Conservation (phyloP, 1,140 invertebrate genomes). For the Drosophila kepulauana region DNA sequence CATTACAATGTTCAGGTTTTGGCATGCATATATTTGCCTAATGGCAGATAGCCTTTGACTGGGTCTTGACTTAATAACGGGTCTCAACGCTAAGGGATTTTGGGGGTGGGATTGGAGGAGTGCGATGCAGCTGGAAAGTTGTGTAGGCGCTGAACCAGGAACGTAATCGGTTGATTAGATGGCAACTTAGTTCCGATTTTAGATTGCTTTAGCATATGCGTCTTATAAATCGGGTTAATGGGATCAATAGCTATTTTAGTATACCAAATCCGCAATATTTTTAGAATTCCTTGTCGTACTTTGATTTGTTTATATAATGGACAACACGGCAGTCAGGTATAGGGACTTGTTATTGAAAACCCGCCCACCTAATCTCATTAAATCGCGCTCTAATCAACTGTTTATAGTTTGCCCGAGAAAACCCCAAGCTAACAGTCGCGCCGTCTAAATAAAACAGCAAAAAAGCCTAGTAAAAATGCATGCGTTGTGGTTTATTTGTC, state of each 20-base stretch:
- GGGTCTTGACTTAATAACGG: conserved; percentile 17
- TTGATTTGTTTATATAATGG: conserved; percentile 36
- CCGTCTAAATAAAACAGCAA: conserved; percentile 22
- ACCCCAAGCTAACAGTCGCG: conserved; percentile 30
- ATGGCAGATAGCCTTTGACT: conserved; percentile 35
- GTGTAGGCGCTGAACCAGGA: conserved; percentile 2
- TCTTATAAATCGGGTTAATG: conserved; percentile 15
- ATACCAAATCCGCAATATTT: conserved; percentile 51
- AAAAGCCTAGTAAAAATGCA: conserved; percentile 26
- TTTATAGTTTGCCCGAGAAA: conserved; percentile 47
- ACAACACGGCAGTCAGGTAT: not conserved
- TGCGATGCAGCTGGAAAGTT: conserved; percentile 11
- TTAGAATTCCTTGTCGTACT: conserved; percentile 43
- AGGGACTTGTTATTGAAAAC: conserved; percentile 46
- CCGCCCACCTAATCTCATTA: conserved; percentile 58
- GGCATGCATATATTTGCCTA: conserved; percentile 40
- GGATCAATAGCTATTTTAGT: conserved; percentile 48
- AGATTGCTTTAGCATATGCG: conserved; percentile 19
- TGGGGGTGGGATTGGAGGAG: not conserved
- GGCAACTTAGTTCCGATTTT: conserved; percentile 41
- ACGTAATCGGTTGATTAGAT: conserved; percentile 21
- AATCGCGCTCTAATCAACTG: conserved; percentile 32
- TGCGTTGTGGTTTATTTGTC: conserved; percentile 40
- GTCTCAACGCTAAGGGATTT: not conserved
- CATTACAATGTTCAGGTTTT: conserved; percentile 25